These are phyloP conservation scores for Platichthys flesus DNA, from an alignment of 2,113 vertebrate species.

Conservation along the genomic window DNA sequence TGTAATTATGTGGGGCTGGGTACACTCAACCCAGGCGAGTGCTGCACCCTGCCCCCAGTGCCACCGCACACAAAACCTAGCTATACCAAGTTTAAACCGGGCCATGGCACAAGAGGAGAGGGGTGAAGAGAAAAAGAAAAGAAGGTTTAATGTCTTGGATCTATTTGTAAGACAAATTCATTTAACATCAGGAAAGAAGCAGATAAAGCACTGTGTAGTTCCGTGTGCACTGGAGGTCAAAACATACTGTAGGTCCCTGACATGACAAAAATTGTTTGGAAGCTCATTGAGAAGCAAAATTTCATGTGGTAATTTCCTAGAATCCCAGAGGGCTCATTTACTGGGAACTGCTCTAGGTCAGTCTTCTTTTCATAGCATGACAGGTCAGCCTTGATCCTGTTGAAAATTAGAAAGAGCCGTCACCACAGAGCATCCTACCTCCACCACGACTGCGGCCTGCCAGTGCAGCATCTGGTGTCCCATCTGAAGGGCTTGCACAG, in stretches of 20 bases:
- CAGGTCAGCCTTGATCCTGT: conserved; percentile 17
- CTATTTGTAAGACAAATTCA: conserved; percentile 8
- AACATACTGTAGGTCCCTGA: conserved; percentile 1
- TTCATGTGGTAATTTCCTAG: conserved; percentile 14
- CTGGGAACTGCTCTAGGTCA: conserved; percentile 11
- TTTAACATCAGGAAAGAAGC: background rate
- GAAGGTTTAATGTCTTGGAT: conserved; percentile 7
- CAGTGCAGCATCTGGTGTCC: conserved; percentile 5
- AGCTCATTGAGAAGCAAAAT: background rate
- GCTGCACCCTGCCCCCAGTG: conserved; percentile 74
- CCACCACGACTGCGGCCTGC: background rate
- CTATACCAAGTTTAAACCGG: conserved; percentile 58
- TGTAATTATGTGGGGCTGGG: conserved; percentile 83
- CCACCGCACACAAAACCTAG: conserved; percentile 64
- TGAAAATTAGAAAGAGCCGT: conserved; percentile 37
- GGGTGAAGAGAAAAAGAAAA: conserved; percentile 43
- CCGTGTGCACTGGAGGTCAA: background rate
- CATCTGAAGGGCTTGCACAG: conserved; percentile 15
- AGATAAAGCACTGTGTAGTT: background rate
- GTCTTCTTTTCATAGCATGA: conserved; percentile 23
- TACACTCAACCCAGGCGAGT: conserved; percentile 63
- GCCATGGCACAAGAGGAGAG: conserved; percentile 52
- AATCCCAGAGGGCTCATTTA: conserved; percentile 12
- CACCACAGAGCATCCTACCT: conserved; percentile 25
- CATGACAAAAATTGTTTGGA: background rate